Evolutionary conservation across 1,140 invertebrate species (phyloP).

Genomic region (Diuraphis noxia): DNA sequence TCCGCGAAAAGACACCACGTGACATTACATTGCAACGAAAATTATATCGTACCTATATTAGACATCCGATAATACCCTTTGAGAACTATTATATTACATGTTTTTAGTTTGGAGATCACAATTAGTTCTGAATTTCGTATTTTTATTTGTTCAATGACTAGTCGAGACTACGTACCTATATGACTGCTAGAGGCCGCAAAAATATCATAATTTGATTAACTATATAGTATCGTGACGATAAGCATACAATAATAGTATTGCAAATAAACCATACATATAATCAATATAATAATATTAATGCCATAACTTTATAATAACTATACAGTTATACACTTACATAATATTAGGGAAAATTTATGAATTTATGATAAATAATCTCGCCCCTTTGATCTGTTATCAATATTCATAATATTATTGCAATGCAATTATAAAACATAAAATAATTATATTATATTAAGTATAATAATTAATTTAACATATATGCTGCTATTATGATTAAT

Average conservation of each 20-base stretch:
- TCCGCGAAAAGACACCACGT: not conserved
- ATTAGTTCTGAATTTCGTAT: not conserved
- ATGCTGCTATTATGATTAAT: not conserved
- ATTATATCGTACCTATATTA: not conserved
- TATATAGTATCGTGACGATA: not conserved
- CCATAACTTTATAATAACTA: not conserved
- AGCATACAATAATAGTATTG: not conserved
- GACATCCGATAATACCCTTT: not conserved
- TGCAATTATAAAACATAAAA: no score
- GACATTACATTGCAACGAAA: not conserved
- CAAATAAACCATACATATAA: not conserved
- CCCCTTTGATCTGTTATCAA: not conserved
- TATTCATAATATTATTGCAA: no score
- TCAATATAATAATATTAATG: not conserved
- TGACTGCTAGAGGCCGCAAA: not conserved
- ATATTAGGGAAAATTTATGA: not conserved
- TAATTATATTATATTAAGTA: no score
- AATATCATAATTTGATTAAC: not conserved
- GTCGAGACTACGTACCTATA: no score
- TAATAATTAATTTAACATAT: no score
- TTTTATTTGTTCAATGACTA: not conserved
- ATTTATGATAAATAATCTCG: not conserved
- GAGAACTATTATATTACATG: not conserved
- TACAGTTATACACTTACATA: not conserved
- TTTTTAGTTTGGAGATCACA: not conserved